Evolutionary conservation across 2,113 vertebrate species (phyloP), one percentile per base, ranked within the genome.

Genomic region (Loxodonta africana): DNA sequence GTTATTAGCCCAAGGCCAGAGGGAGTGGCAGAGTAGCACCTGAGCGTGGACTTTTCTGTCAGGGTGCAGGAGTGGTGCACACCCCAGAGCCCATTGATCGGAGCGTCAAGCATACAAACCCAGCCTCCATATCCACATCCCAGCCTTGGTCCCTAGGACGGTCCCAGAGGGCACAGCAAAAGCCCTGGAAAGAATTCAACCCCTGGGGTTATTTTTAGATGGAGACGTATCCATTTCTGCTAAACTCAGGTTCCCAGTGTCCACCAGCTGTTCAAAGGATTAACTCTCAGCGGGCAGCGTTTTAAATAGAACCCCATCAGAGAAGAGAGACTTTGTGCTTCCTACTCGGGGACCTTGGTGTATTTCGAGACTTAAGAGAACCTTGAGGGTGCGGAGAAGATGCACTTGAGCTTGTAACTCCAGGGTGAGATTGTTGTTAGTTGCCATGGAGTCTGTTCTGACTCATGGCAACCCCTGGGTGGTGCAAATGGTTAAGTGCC

Each of bases 191-290:
- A 97, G 95, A 98, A 98, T 97, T 95, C 95, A 94, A 92, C 73
- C 91, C 96, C 89, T 90, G n/a, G 71, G 57, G 89, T 95, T 99
- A 99, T 99, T 99, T 99, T 99, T 99, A 99, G 99, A 92, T 94
- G 98, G 98, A 98, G 98, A 97, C 83, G 97, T 97, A 98, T 98
- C 98, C 71, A 46, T 98, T 99, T 99, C 98, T 98, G 96, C 93
- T 94, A 96, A 97, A 88, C 95, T 95, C 15, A 74, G 76, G 81
- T 73, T 11, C 92, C 65, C 96, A 71, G 37, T 96, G 95, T 83
- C 67, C 83, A 88, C 96, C 99, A 99, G 98, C 98, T 99, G 99
- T 98, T 98, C 0, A 67, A 93, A 95, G 97, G 97, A 97, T 97
- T 98, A 98, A 95, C 81, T 96, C 78, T 95, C 84, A 93, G 78